Conservation (phyloP, 2,113 vertebrate species). For the Rhinolophus sinicus region DNA sequence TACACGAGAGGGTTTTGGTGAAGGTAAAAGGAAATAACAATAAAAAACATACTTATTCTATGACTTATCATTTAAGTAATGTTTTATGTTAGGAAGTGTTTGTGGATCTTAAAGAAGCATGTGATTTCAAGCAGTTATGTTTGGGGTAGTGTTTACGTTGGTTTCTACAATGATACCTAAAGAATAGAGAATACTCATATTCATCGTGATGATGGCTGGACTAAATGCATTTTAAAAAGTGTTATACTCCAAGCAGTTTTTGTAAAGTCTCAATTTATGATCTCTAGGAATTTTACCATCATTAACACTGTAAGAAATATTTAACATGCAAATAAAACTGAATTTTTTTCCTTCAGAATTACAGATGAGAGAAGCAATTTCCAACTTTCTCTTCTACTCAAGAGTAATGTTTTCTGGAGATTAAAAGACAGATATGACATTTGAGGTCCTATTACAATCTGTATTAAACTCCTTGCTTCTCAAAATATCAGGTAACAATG, state of each 20-base stretch:
- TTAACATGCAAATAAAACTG: conserved; percentile 37
- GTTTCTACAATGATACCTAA: neutral
- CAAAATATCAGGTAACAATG: neutral
- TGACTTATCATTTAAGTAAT: neutral
- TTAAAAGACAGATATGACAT: neutral
- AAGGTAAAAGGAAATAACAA: neutral
- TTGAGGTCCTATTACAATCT: neutral
- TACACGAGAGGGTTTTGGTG: neutral
- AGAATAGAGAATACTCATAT: neutral
- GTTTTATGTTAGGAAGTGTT: neutral
- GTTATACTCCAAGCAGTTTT: neutral
- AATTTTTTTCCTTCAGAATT: neutral
- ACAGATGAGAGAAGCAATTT: neutral
- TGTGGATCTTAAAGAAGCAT: neutral
- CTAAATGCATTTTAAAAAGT: neutral
- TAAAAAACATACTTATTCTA: neutral
- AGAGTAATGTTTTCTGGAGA: neutral
- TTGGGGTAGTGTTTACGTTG: neutral
- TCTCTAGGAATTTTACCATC: neutral
- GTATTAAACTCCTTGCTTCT: neutral
- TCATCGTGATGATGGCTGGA: neutral
- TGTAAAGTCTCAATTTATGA: neutral
- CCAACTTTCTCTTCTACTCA: neutral
- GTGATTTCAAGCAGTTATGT: neutral
- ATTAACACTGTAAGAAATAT: neutral